Base-by-base conservation (phyloP, 1,140 invertebrate species). In the Maconellicoccus hirsutus region DNA sequence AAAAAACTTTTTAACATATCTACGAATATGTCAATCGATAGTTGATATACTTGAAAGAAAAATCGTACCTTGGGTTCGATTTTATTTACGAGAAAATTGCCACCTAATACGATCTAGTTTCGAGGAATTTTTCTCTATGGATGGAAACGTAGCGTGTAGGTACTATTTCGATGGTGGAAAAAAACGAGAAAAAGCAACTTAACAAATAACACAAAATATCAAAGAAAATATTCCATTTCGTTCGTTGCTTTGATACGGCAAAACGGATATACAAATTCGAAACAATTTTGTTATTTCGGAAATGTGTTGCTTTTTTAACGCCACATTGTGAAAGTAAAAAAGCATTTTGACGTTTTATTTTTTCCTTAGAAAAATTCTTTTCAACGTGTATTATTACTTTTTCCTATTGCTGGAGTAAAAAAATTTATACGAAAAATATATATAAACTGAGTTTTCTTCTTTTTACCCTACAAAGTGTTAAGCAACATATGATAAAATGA, bases 221-320 rank as follows among this genome's bases (percentile, higher is more conserved):
- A 52, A 52, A 52, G 42, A 52, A 52, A 52, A 52, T 52, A 52
- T 52, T 52, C 42, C 42, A 52, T 52, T 52, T 52, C 12, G 42
- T 14, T 52, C 10, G 42, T 19, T 52, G 42, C 42, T 52, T 52
- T 52, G 42, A 52, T 52, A 52, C 42, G 42, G 10, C n/a, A 19
- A 52, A 33, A 52, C 42, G 42, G 42, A 52, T 52, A 52, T 52
- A 52, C 42, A 52, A 52, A 52, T 52, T 52, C 42, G 42, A 52
- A 52, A 52, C 42, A 52, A 52, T 52, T 52, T 52, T 19, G 42
- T 52, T 52, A 52, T 52, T 16, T 52, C 42, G 42, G n/a, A 52
- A 52, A 52, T 52, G n/a, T 52, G 42, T 52, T 52, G 42, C 42
- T 52, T 52, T 52, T 52, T 52, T 52, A 52, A 52, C 42, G 12